Conservation (phyloP, 2,797 vertebrate genomes). For the Phrynocephalus forsythii region DNA sequence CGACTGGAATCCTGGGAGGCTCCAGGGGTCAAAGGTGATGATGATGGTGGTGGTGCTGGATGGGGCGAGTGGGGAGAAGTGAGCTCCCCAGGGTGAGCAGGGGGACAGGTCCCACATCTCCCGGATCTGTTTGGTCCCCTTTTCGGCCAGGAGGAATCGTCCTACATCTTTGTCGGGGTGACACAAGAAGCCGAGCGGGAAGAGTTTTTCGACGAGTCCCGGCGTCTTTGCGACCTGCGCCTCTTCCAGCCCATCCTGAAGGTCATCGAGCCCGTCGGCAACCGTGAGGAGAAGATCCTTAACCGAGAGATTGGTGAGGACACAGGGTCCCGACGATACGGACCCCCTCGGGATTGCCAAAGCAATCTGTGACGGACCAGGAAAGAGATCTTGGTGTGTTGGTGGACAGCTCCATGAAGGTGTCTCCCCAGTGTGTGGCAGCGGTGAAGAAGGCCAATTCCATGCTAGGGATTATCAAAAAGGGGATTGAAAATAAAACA, state of each 20-base stretch:
- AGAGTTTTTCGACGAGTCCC: conserved; percentile 84
- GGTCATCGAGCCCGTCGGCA: conserved; percentile 84
- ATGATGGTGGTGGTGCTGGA: too few species aligned
- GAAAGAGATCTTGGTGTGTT: too few species aligned
- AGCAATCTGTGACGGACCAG: too few species aligned
- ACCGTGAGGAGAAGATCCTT: conserved; percentile 85
- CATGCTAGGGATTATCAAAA: too few species aligned
- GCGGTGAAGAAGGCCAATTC: too few species aligned
- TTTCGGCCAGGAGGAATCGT: conserved; percentile 79
- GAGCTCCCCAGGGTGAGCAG: neutral
- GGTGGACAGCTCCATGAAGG: too few species aligned
- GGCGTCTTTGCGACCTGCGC: conserved; percentile 82
- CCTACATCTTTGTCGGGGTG: conserved; percentile 86
- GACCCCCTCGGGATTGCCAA: neutral
- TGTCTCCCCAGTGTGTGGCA: too few species aligned
- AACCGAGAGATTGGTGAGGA: conserved; percentile 83
- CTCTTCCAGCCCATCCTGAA: conserved; percentile 85
- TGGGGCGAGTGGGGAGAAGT: too few species aligned
- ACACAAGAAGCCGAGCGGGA: conserved; percentile 85
- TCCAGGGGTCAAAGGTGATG: too few species aligned
- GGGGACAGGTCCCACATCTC: neutral
- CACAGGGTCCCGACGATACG: fast-evolving
- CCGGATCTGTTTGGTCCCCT: conserved; percentile 2
- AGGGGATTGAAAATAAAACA: too few species aligned
- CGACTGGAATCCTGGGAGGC: too few species aligned